Evolutionary conservation across 2,888 invertebrate species (phyloP).

Genomic region (Xylocampa areola): DNA sequence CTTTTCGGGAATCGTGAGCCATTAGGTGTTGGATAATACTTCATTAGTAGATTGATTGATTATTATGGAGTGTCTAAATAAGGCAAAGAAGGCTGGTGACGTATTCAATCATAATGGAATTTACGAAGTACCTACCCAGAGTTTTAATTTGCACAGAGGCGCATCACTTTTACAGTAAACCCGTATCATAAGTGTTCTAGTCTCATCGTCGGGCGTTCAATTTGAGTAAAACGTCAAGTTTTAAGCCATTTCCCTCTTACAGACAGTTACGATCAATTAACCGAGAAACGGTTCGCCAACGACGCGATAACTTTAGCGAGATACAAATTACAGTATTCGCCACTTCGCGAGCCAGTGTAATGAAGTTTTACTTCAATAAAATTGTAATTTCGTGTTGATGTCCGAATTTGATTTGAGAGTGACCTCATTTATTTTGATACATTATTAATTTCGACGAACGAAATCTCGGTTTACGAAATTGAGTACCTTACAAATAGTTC

Average conservation of each 20-base stretch:
- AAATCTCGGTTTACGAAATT: background rate
- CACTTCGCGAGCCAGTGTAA: constrained; percentile 12
- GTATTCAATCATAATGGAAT: background rate
- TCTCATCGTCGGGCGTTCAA: constrained; percentile 8
- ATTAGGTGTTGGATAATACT: no score
- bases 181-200: constrained; percentile 7
- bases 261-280: constrained; percentile 27
- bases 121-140: background rate
- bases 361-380: constrained; percentile 13
- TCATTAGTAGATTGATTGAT: background rate
- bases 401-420: background rate
- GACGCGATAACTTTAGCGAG: constrained; percentile 26
- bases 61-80: no score
- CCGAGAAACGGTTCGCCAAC: constrained; percentile 12
- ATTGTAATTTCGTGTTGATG: constrained; percentile 5
- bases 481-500: constrained; percentile 3
- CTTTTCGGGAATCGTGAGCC: no score
- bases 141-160: background rate
- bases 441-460: constrained; percentile 3
- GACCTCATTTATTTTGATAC: background rate
- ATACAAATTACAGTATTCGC: constrained; percentile 25
- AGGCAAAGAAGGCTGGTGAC: background rate
- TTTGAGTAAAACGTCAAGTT: constrained; percentile 16
- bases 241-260: constrained; percentile 19
- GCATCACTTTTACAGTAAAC: background rate